phyloP scores from a whole-genome alignment of 2,113 vertebrate species.

The Myodes glareolus region DNA sequence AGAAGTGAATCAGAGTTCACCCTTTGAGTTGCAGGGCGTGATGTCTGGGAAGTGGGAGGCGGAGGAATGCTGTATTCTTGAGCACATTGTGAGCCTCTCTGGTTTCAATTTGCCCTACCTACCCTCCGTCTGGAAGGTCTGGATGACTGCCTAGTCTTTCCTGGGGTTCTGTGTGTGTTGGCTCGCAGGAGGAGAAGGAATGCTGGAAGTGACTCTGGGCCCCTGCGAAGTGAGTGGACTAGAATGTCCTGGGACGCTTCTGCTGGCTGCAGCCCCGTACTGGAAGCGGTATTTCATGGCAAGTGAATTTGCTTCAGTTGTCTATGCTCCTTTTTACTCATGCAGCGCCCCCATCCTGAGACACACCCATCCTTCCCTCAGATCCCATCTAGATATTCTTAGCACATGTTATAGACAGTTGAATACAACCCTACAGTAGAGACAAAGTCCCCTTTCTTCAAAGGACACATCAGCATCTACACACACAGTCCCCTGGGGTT shows the following conservation, averaged over 20 bases:
- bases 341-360: neutral
- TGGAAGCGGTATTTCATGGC: neutral
- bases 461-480: neutral
- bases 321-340: neutral
- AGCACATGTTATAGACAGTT: neutral
- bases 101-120: constrained; percentile 73
- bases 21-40: constrained; percentile 1
- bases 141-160: neutral
- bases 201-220: constrained; percentile 5
- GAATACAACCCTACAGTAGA: neutral
- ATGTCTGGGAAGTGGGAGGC: constrained; percentile 50
- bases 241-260: neutral
- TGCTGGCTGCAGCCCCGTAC: neutral
- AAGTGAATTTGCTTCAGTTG: constrained; percentile 20
- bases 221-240: neutral
- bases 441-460: constrained; percentile 44
- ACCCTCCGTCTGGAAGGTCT: constrained; percentile 34
- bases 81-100: constrained; percentile 47
- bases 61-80: constrained; percentile 21
- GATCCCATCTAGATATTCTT: neutral
- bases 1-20: neutral
- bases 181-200: neutral
- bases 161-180: constrained; percentile 44
- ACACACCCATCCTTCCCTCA: neutral
- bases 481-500: neutral